These are phyloP conservation scores for Danaus plexippus DNA, from an alignment of 1,140 invertebrate species.

Conservation along the genomic window DNA sequence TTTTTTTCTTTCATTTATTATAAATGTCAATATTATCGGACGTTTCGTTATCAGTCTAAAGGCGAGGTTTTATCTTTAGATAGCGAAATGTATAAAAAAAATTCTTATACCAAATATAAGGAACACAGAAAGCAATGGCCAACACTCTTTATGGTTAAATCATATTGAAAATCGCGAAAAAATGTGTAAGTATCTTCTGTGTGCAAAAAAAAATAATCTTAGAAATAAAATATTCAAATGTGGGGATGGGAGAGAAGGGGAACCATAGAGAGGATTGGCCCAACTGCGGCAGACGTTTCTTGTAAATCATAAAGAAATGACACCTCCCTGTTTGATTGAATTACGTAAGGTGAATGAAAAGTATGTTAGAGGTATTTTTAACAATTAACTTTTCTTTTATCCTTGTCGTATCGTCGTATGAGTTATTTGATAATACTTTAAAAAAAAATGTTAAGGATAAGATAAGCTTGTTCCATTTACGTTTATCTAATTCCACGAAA, in stretches of 20 bases:
- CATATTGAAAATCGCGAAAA: constrained; percentile 6
- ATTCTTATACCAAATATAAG: constrained; percentile 11
- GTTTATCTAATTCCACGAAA: background rate
- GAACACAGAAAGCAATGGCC: constrained; percentile 55
- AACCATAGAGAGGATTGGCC: constrained; percentile 67
- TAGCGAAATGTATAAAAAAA: constrained; percentile 7
- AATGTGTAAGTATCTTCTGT: constrained; percentile 7
- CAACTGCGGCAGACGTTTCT: constrained; percentile 46
- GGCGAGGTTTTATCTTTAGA: constrained; percentile 12
- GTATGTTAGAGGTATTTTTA: background rate
- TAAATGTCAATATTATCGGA: constrained; percentile 16
- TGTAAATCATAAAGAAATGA: constrained; percentile 38
- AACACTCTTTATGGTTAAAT: constrained; percentile 60
- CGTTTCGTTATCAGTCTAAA: constrained; percentile 7
- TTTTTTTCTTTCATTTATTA: background rate
- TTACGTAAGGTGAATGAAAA: constrained; percentile 1
- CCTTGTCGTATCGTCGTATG: too few relatives aligned
- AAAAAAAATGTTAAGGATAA: too few relatives aligned
- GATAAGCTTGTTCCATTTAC: too few relatives aligned
- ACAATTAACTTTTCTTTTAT: background rate
- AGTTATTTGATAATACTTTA: too few relatives aligned
- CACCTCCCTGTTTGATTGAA: constrained; percentile 26
- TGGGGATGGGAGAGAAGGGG: constrained; percentile 20
- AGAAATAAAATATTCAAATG: background rate
- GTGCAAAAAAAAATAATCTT: constrained; percentile 10